phyloP scores from a whole-genome alignment of 2,888 invertebrate genomes.

The Tinea trinotella region DNA sequence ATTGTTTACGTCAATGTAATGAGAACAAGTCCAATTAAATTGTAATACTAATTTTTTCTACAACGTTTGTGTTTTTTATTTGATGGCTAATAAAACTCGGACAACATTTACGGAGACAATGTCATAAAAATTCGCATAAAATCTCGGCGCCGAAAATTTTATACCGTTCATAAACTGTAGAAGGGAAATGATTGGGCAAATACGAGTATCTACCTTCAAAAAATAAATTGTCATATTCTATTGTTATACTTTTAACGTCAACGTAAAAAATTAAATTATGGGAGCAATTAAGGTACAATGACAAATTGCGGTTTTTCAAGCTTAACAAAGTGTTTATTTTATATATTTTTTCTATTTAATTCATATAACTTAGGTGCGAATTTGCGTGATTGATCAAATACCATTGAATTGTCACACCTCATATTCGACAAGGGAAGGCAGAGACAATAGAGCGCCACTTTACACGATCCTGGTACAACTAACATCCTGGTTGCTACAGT shows the following conservation, averaged over 20 bases:
- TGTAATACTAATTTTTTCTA: conserved; percentile 12
- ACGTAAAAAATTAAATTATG: background rate
- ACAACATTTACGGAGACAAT: conserved; percentile 65
- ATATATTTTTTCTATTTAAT: too few species aligned
- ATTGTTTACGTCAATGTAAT: conserved; percentile 11
- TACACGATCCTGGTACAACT: too few species aligned
- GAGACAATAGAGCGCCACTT: too few species aligned
- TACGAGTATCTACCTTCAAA: conserved; percentile 14
- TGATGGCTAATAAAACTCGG: conserved; percentile 54
- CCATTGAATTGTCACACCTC: too few species aligned
- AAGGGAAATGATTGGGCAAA: conserved; percentile 36
- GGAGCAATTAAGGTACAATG: background rate
- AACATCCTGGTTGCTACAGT: too few species aligned
- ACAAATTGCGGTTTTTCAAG: conserved; percentile 9
- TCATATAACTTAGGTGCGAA: too few species aligned
- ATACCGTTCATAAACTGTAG: conserved; percentile 49
- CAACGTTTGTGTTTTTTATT: conserved; percentile 31
- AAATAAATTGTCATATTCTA: conserved; percentile 19
- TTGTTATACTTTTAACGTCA: conserved; percentile 15
- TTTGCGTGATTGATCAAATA: too few species aligned
- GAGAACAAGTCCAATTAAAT: conserved; percentile 14
- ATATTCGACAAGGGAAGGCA: too few species aligned
- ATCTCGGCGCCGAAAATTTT: conserved; percentile 59
- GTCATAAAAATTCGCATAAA: conserved; percentile 65
- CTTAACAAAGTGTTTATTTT: background rate